These are phyloP conservation scores for Eutrigla gurnardus DNA, from an alignment of 2,797 vertebrate genomes.

Conservation along the genomic window DNA sequence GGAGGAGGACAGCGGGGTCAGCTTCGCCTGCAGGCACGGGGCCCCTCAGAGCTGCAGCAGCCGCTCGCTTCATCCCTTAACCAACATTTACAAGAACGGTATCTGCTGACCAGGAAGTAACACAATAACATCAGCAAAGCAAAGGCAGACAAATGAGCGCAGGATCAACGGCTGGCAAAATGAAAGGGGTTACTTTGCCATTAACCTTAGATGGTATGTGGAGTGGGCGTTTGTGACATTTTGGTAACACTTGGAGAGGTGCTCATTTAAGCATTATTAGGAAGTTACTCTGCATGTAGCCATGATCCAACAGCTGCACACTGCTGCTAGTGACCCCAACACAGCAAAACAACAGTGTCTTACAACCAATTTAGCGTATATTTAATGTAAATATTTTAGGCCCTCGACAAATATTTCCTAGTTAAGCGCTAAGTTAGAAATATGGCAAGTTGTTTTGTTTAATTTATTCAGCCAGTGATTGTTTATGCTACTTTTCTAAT, in stretches of 20 bases:
- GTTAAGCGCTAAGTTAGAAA: background rate
- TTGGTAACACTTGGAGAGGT: constrained; percentile 45
- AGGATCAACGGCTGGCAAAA: constrained; percentile 36
- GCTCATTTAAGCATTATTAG: constrained; percentile 31
- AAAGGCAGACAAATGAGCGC: constrained; percentile 48
- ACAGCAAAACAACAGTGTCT: background rate
- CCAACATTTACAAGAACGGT: constrained; percentile 57
- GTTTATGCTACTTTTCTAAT: background rate
- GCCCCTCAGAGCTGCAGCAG: constrained; percentile 57
- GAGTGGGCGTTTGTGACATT: constrained; percentile 32
- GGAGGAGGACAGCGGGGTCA: constrained; percentile 70
- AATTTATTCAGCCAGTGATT: background rate
- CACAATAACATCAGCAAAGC: constrained; percentile 57
- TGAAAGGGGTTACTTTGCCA: constrained; percentile 48
- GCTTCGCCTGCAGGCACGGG: constrained; percentile 76
- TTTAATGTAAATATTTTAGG: background rate
- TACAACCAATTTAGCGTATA: no score
- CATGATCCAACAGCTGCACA: constrained; percentile 7
- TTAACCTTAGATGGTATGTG: constrained; percentile 46
- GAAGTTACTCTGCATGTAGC: constrained; percentile 2
- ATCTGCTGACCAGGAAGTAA: constrained; percentile 77
- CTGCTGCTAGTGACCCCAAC: constrained; percentile 12
- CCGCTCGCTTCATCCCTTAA: constrained; percentile 57
- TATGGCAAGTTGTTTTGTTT: background rate
- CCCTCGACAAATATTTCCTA: background rate